Evolutionary conservation across 2,113 vertebrate species (phyloP).

Genomic region (Elgaria multicarinata): DNA sequence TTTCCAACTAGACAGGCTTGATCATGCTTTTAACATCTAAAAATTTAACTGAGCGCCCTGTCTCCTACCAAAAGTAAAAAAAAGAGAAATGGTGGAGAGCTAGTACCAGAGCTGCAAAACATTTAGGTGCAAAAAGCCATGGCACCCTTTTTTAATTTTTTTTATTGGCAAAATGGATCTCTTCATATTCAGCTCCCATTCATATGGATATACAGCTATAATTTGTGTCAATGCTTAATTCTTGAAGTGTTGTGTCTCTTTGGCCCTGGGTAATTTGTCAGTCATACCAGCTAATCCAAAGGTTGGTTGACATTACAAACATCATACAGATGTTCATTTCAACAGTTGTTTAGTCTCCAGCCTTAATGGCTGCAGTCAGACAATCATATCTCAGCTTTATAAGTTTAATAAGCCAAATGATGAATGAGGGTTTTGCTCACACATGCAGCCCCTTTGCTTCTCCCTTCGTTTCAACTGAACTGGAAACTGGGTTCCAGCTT

Average conservation of each 20-base stretch:
- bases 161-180: background rate
- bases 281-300: background rate
- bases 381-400: background rate
- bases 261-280: background rate
- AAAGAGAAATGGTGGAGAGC: conserved; percentile 25
- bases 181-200: background rate
- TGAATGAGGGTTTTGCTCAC: background rate
- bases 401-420: background rate
- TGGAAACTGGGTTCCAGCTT: background rate
- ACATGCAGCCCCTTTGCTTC: background rate
- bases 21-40: conserved; percentile 58
- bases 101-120: conserved; percentile 39
- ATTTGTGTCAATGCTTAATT: conserved; percentile 28
- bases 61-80: conserved; percentile 58
- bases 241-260: conserved; percentile 4
- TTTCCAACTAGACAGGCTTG: conserved; percentile 54
- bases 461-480: background rate
- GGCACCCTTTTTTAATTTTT: background rate
- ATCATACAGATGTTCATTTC: background rate
- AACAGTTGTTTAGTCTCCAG: background rate
- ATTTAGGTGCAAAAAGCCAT: conserved; percentile 9
- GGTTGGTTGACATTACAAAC: background rate
- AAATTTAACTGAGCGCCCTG: conserved; percentile 55
- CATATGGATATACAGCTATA: background rate
- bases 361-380: background rate